Conservation (phyloP, 2,888 invertebrate species). For the Zaprionus obscuricornis region DNA sequence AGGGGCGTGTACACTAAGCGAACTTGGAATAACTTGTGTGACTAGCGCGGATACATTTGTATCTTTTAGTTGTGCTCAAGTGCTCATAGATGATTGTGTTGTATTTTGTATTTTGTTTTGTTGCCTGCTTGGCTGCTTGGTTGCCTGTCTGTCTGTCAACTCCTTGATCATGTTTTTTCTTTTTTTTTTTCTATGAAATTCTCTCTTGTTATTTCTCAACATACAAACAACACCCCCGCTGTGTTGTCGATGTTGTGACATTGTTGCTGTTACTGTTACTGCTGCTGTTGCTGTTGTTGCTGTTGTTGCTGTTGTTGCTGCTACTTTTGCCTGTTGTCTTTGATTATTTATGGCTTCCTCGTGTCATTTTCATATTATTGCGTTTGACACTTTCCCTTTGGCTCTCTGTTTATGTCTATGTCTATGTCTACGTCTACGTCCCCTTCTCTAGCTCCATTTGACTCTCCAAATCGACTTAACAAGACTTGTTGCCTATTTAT, state of each 20-base stretch:
- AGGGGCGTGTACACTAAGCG: slow-evolving; percentile 49
- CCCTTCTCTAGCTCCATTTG: slow-evolving; percentile 18
- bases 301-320: slow-evolving; percentile 72
- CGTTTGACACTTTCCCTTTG: slow-evolving; percentile 80
- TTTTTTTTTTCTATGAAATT: slow-evolving; percentile 47
- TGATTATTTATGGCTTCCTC: slow-evolving; percentile 81
- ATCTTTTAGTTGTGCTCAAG: slow-evolving; percentile 57
- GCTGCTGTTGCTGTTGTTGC: slow-evolving; percentile 61
- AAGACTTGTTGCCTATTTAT: no score
- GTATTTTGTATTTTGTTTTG: no score
- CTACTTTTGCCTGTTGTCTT: slow-evolving; percentile 61
- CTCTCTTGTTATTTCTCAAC: no score
- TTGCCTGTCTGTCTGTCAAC: slow-evolving; percentile 51
- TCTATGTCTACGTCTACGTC: slow-evolving; percentile 3
- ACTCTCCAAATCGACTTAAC: no score
- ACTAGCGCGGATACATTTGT: slow-evolving; percentile 70
- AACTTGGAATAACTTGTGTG: slow-evolving; percentile 16
- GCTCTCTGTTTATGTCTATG: no score
- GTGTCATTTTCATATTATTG: slow-evolving; percentile 82
- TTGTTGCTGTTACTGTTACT: not conserved
- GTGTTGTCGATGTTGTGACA: slow-evolving; percentile 19
- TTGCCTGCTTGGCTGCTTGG: not conserved
- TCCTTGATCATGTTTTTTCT: slow-evolving; percentile 57
- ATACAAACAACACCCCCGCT: slow-evolving; percentile 60
- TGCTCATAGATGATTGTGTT: no score